Conservation (phyloP, 2,888 invertebrate genomes). For the Drosophila siamana region DNA sequence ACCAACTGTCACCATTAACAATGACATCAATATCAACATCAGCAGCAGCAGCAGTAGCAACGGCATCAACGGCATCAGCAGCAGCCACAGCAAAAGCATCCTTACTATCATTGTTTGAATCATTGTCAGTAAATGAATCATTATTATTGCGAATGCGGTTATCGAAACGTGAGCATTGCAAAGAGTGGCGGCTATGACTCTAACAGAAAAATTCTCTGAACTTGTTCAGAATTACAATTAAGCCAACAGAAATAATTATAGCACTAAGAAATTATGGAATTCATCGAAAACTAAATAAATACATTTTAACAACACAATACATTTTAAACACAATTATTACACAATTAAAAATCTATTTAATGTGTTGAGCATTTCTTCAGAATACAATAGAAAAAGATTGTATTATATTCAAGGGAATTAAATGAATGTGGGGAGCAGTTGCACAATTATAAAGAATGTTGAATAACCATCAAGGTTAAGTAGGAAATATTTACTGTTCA, state of each 20-base stretch:
- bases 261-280: neutral
- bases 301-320: too few species aligned
- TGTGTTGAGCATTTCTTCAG: too few species aligned
- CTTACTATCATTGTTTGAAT: slow-evolving; percentile 1
- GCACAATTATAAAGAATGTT: too few species aligned
- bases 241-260: neutral
- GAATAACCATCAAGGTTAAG: too few species aligned
- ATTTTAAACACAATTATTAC: too few species aligned
- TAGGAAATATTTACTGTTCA: too few species aligned
- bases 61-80: neutral
- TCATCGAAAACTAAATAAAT: too few species aligned
- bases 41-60: slow-evolving; percentile 4
- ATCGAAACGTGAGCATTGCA: slow-evolving; percentile 20
- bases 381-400: too few species aligned
- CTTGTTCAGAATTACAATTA: neutral
- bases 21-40: slow-evolving; percentile 11
- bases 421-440: too few species aligned
- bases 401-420: too few species aligned
- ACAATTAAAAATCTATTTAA: too few species aligned
- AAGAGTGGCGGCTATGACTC: neutral
- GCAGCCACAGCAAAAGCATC: neutral
- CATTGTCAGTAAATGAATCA: too few species aligned
- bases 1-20: slow-evolving; percentile 8
- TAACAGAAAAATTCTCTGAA: slow-evolving; percentile 1
- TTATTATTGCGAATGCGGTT: slow-evolving; percentile 11